Conservation (phyloP, 2,888 invertebrate species). For the Microctonus aethiopoides region DNA sequence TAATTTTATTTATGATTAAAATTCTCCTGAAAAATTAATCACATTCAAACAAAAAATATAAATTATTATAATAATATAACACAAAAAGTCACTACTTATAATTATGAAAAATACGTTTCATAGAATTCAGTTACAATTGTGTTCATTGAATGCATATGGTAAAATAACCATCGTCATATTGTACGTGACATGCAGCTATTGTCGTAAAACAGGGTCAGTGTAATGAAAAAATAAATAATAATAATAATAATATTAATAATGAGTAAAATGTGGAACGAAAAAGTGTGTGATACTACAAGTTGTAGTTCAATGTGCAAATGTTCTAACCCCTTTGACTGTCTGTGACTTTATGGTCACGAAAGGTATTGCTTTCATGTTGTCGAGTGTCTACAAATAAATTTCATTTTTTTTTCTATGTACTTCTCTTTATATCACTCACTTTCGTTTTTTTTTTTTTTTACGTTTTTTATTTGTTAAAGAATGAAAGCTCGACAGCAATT, state of each 20-base stretch:
- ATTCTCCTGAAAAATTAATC: too few species aligned
- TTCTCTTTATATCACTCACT: not conserved
- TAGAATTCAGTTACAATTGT: not conserved
- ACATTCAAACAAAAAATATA: too few species aligned
- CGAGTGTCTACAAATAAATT: conserved; percentile 21
- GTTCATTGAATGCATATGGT: not conserved
- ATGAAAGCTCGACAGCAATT: too few species aligned
- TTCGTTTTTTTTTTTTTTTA: not conserved
- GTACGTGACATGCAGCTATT: not conserved
- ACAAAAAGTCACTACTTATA: too few species aligned
- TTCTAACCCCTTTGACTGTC: conserved; percentile 32
- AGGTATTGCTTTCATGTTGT: conserved; percentile 1
- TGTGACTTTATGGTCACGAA: conserved; percentile 30
- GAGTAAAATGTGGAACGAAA: not conserved
- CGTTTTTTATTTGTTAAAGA: too few species aligned
- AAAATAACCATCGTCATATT: not conserved
- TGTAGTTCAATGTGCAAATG: conserved; percentile 14
- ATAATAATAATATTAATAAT: too few species aligned
- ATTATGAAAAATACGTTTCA: too few species aligned
- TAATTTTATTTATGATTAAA: too few species aligned
- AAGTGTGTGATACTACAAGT: not conserved
- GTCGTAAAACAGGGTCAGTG: not conserved
- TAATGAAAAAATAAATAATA: not conserved
- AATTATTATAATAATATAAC: too few species aligned
- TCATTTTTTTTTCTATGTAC: not conserved